Conservation (phyloP, 2,113 vertebrate species). For the Pangasianodon hypophthalmus region DNA sequence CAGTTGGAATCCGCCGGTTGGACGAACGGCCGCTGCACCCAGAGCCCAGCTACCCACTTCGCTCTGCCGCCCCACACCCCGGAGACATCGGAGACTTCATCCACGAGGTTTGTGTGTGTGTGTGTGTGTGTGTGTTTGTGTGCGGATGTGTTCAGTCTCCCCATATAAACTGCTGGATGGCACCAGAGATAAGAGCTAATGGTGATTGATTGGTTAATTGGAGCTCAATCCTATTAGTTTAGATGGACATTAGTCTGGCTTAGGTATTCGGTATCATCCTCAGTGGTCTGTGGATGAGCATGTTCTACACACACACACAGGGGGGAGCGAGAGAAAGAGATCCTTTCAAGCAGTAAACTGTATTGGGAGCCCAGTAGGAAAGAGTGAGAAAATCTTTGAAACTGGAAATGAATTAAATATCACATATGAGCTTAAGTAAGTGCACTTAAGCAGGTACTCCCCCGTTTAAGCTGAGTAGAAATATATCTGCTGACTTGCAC, state of each 20-base stretch:
- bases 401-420: slow-evolving; percentile 61
- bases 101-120: slow-evolving; percentile 82
- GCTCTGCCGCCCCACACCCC: slow-evolving; percentile 93
- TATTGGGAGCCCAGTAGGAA: slow-evolving; percentile 49
- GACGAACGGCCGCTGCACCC: slow-evolving; percentile 94
- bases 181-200: slow-evolving; percentile 55
- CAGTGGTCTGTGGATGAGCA: slow-evolving; percentile 15
- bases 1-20: slow-evolving; percentile 88
- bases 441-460: slow-evolving; percentile 11
- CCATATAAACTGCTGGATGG: slow-evolving; percentile 53
- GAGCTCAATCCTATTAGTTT: slow-evolving; percentile 46
- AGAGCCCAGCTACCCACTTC: slow-evolving; percentile 91
- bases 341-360: slow-evolving; percentile 37
- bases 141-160: slow-evolving; percentile 20
- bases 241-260: slow-evolving; percentile 48
- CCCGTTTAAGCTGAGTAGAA: slow-evolving; percentile 10
- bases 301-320: slow-evolving; percentile 9
- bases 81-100: slow-evolving; percentile 98
- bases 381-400: slow-evolving; percentile 56
- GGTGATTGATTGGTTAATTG: slow-evolving; percentile 57
- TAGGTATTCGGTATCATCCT: slow-evolving; percentile 42
- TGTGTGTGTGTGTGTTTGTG: slow-evolving; percentile 15
- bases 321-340: background rate
- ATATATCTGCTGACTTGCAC: background rate
- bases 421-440: slow-evolving; percentile 41